Evolutionary conservation across 2,113 vertebrate genomes (phyloP).

Genomic region (Phalacrocorax aristotelis): DNA sequence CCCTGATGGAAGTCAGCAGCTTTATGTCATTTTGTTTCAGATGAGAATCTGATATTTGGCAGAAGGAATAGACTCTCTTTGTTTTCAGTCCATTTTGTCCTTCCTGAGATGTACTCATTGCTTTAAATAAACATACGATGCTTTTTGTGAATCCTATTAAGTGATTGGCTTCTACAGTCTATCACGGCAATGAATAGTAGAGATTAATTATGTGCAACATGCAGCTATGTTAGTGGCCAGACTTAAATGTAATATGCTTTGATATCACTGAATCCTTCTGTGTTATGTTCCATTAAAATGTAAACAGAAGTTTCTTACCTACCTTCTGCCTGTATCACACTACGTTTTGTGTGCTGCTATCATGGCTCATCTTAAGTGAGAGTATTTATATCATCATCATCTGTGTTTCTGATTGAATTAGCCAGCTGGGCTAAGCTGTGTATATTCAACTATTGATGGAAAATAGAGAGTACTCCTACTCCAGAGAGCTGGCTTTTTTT

Average conservation of each 20-base stretch:
- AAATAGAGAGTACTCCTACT: not conserved
- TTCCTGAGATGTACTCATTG: not conserved
- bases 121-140: not conserved
- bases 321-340: not conserved
- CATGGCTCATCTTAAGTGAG: not conserved
- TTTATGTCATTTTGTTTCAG: not conserved
- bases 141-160: not conserved
- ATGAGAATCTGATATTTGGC: not conserved
- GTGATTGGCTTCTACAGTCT: not conserved
- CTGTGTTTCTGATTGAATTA: not conserved
- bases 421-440: not conserved
- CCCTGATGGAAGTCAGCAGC: not conserved
- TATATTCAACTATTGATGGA: not conserved
- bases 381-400: fast-evolving
- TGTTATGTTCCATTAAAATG: not conserved
- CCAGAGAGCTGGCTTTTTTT: not conserved
- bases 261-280: not conserved
- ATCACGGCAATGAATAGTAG: not conserved
- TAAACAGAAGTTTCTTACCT: not conserved
- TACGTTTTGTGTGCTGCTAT: not conserved
- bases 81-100: not conserved
- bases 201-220: not conserved
- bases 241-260: not conserved
- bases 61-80: not conserved
- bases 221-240: not conserved